Evolutionary conservation across 2,113 vertebrate species (phyloP), one percentile per base, ranked within the genome.

Genomic region (Eulemur macaco): DNA sequence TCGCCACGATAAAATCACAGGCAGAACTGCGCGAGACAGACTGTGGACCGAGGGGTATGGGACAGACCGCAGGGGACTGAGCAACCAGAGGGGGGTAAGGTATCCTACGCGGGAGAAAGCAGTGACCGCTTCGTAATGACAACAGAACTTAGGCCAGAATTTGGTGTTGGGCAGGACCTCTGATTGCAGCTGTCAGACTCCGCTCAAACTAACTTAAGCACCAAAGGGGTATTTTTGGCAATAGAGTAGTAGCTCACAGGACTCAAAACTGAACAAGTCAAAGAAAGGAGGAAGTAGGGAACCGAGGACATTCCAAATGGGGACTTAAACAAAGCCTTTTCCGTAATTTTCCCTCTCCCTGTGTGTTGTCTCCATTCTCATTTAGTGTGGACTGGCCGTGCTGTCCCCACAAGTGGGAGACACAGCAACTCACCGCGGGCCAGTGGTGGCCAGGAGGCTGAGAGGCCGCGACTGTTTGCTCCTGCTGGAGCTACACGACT

Each of bases 51-150:
- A 74, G 8, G 21, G 18, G 12, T 21, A 13, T 37, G 7, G 7
- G 11, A 2, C 15, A 15, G 68, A 0, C 0, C 20, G 39, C 64
- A 42, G 0, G 1, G 34, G 14, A 63, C 74, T 8, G 2, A 11
- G 42, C 54, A 20, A 29, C 12, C 14, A 27, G 54, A 37, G 54
- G 29, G 52, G 6, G 8, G n/a, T 14, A 13, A 9, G 52, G 63
- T 29, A 5, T 18, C 12, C 5, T 23, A 42, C 69, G 6, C 69
- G 39, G 37, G 37, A 42, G 37, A 71, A 71, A 39, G 21, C 69
- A 71, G 29, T 20, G 27, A 31, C 1, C 0, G 68, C 23, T 66
- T 84, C 56, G 13, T 56, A 39, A 56, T 37, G 69, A 68, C 13
- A 50, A 8, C 11, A 25, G 74, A 14, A 37, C 25, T 68, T 68